Evolutionary conservation across 2,113 vertebrate genomes (phyloP).

Genomic region (Grantiella picta): DNA sequence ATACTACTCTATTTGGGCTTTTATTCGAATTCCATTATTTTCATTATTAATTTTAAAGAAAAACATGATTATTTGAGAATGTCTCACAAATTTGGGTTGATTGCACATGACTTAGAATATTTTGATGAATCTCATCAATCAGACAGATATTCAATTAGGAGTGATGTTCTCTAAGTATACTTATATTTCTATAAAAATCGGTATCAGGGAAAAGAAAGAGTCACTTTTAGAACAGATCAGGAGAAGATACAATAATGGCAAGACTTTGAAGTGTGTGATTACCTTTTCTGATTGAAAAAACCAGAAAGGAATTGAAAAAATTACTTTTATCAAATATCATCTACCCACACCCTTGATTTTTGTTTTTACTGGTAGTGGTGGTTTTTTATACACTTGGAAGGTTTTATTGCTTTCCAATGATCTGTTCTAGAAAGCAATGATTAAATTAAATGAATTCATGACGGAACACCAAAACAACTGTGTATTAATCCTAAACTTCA

Average conservation of each 20-base stretch:
- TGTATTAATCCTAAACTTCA: neutral
- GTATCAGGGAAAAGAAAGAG: neutral
- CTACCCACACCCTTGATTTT: neutral
- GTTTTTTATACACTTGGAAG: neutral
- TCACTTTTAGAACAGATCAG: neutral
- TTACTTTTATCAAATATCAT: neutral
- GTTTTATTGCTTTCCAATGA: neutral
- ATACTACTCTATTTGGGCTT: neutral
- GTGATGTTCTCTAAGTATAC: neutral
- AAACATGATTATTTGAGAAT: neutral
- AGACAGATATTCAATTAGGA: neutral
- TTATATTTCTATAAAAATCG: neutral
- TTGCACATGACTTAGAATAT: neutral
- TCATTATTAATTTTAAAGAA: neutral
- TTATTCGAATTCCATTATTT: neutral
- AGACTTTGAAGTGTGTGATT: neutral
- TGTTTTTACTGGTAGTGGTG: neutral
- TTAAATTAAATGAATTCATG: neutral
- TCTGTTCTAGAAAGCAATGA: neutral
- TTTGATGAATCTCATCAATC: neutral
- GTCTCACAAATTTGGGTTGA: neutral
- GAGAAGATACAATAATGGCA: neutral
- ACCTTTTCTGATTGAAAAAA: neutral
- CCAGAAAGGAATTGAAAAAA: neutral
- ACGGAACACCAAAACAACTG: neutral